Base-by-base conservation (phyloP, 1,140 invertebrate genomes). In the Neelides sp. region DNA sequence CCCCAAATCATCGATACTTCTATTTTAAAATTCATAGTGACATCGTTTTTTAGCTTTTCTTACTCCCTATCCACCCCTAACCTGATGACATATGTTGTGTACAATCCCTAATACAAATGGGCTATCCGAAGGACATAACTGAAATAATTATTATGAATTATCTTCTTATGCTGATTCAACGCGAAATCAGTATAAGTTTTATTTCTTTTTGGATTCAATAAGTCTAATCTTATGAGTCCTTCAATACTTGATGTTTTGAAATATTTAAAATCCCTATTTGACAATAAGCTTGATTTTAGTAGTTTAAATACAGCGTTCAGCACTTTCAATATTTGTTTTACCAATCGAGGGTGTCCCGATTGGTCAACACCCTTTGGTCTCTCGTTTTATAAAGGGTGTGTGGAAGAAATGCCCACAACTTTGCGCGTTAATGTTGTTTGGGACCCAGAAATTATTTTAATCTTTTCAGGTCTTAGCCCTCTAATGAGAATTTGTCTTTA, bases 221-320 rank as follows among this genome's bases (percentile, higher is more conserved):
- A 13, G 26, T n/a, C 19, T 28, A 4, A 20, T 3, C 4, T 45
- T n/a, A n/a, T 4, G 23, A 12, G 10, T n/a, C 22, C 43, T 4
- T 13, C 3, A 4, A 30, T 45, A 17, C 3, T 10, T 8, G 12
- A 5, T 10, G 22, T 45, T 3, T 30, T 45, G 19, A n/a, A 30
- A 12, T 45, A 19, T 30, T 30, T 45, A 30, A 19, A 24, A 45
- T 19, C 3, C 19, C 7, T 45, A 10, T 45, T 12, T 30, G 43
- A 45, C 4, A 32, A 27, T 8, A 28, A 28, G 5, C 5, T 7
- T n/a, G 19, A 28, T 30, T 45, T 30, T 30, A 7, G 13, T 32
- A 23, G 26, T 45, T 30, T 45, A 8, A 45, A 45, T 30, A 12
- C 43, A 32, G 28, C 24, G 43, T 30, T 45, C 43, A 7, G 43